Evolutionary conservation across 2,113 vertebrate species (phyloP).

Genomic region (zebrafish (Danio rerio)): DNA sequence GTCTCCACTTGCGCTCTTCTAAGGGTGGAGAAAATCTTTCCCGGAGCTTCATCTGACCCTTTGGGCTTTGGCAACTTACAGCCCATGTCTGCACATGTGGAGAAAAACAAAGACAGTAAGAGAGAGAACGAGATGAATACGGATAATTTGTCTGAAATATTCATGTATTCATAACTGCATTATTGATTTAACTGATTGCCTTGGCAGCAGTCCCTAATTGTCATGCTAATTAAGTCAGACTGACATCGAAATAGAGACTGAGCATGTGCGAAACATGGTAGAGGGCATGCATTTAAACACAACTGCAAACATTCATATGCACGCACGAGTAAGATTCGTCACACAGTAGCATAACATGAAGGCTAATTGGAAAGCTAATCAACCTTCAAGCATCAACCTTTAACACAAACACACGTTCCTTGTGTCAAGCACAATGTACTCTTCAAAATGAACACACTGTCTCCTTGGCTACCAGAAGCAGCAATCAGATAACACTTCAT

Average conservation of each 20-base stretch:
- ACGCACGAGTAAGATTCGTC: constrained; percentile 25
- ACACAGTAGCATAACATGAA: constrained; percentile 17
- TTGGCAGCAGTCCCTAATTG: constrained; percentile 51
- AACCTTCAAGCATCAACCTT: constrained; percentile 44
- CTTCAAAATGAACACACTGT: constrained; percentile 15
- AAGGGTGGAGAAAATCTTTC: constrained; percentile 96
- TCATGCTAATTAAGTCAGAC: constrained; percentile 43
- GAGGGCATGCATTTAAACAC: constrained; percentile 37
- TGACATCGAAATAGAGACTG: constrained; percentile 32
- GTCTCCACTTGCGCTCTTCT: constrained; percentile 95
- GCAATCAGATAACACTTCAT: constrained; percentile 50
- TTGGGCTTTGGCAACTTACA: constrained; percentile 90
- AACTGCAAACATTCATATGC: constrained; percentile 33
- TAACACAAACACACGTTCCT: constrained; percentile 28
- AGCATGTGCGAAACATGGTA: constrained; percentile 34
- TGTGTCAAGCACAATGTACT: constrained; percentile 8
- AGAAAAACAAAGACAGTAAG: constrained; percentile 9
- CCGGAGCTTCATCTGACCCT: constrained; percentile 88
- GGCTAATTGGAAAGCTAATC: constrained; percentile 50
- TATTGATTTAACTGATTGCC: constrained; percentile 51
- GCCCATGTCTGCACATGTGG: constrained; percentile 84
- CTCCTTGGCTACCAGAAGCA: constrained; percentile 26
- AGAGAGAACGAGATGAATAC: constrained; percentile 30
- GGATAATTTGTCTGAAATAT: constrained; percentile 45
- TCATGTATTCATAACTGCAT: constrained; percentile 48